Evolutionary conservation across 2,797 vertebrate species (phyloP), one percentile per base, ranked within the genome.

Genomic region (Mallotus villosus): DNA sequence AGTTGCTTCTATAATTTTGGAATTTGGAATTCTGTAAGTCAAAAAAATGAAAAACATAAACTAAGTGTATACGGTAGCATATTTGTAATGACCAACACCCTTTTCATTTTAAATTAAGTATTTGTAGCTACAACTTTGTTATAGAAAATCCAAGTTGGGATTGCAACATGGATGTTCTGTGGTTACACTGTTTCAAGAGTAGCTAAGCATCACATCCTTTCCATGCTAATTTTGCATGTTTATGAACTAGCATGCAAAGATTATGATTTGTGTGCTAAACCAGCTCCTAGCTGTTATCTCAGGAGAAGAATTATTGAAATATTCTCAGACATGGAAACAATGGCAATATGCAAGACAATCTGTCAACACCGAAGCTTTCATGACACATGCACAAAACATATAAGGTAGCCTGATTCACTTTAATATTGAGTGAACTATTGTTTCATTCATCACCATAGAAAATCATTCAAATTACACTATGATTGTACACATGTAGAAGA

Each of bases 141-240:
- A 84, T 81, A 84, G 84, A 89, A 90, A 89, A 89, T 89, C 80
- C 79, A 84, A 88, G 89, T 87, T 90, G 83, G 87, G 87, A 91
- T 89, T 90, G 84, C 81, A 86, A 81, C 86, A 88, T 89, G 80
- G 84, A 81, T 75, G 75, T 80, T 78, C 82, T 85, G 84, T 87
- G 78, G 84, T 75, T 80, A 73, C 72, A 60, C 61, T 53, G 58
- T 60, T 37, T 83, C 78, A 60, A 46, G 74, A 83, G 75, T 58
- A 71, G 74, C 82, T 82, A 77, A 84, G 77, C 85, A 83, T 81
- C 81, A 85, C 80, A 74, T 85, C 59, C 80, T 88, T 86, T 85
- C 82, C 82, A 72, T 87, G 75, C 85, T 83, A 73, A 64, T 89
- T 86, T 88, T 87, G 83, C 86, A 84, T 85, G 84, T 72, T 79